Base-by-base conservation (phyloP, 2,113 vertebrate species). In the Lates calcarifer region DNA sequence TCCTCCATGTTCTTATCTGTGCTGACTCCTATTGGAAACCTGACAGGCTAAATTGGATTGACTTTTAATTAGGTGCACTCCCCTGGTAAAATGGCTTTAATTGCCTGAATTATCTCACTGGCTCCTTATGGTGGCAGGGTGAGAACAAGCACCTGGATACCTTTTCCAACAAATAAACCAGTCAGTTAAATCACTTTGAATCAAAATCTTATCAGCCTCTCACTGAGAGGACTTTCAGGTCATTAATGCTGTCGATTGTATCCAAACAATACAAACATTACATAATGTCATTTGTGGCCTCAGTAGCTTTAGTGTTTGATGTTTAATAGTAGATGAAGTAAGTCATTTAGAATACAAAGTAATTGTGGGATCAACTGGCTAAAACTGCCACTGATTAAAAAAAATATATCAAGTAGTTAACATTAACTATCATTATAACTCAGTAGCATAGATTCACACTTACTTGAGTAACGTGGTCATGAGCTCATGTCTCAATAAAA, bases 1-100 rank as follows among this genome's bases (percentile, higher is more conserved):
- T 77, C 60, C 87, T 84, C 75, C 11, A 56, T 63, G 61, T 83
- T 76, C 77, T 86, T 86, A 90, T 91, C 88, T 63, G 49, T 26
- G 67, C 78, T 37, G 66, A 81, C 68, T 89, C 74, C 10, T 47
- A 79, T 75, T 82, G 75, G 64, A 78, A 90, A 70, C 76, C 78
- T 81, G 81, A 87, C 80, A 47, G 62, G 60, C 56, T 74, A 85
- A 93, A 91, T 89, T 91, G 71, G 75, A 92, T 89, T 69, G 79
- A 83, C 81, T 91, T 91, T 85, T 92, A 91, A 91, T 94, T 89
- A 91, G 87, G 45, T 76, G 65, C 31, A 77, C 71, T 91, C 88
- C 57, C 55, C 6, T 43, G 70, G 81, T 84, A 88, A 90, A 91
- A 89, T 56, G 58, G 57, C 67, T 92, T 86, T 90, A 90, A 93